Percentiles rank a stretch among this genome's conserved stretches.
Conservation (phyloP, 2,797 vertebrate genomes). For the Mergus octosetaceus region DNA sequence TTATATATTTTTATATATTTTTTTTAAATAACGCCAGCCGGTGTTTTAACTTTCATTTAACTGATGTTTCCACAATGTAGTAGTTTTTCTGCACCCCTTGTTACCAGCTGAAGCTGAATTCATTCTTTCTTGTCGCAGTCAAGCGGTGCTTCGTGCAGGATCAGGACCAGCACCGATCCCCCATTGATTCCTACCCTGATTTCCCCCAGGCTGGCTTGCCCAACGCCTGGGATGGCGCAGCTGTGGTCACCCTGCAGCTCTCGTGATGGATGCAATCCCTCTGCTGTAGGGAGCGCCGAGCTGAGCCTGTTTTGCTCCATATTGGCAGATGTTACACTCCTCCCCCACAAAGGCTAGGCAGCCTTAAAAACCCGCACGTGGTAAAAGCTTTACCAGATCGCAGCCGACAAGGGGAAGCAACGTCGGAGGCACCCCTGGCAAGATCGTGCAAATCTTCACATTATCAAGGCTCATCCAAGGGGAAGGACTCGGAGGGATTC, state of each 20-base stretch:
- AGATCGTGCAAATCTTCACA: not conserved
- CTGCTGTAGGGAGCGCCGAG: fast-evolving
- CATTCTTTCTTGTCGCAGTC: not conserved
- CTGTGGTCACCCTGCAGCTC: not conserved
- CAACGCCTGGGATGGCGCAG: not conserved
- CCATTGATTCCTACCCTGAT: not conserved
- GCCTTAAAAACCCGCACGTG: not conserved
- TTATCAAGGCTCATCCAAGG: too few relatives aligned
- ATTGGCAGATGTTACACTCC: constrained; percentile 23
- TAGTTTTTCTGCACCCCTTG: not conserved
- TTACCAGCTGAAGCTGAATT: not conserved
- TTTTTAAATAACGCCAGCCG: not conserved
- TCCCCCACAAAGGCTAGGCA: constrained; percentile 41
- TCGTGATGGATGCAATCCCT: not conserved
- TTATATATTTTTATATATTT: too few relatives aligned
- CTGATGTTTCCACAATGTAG: fast-evolving
- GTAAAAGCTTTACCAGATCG: not conserved
- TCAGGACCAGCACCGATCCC: not conserved
- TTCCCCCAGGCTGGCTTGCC: not conserved
- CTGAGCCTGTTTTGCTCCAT: not conserved
- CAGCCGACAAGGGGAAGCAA: not conserved
- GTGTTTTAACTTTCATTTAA: not conserved
- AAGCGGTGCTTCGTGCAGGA: fast-evolving
- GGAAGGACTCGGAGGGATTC: not conserved
- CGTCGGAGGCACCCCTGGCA: not conserved